Evolutionary conservation across 2,888 invertebrate genomes (phyloP).

Genomic region (Hanleya hanleyi): DNA sequence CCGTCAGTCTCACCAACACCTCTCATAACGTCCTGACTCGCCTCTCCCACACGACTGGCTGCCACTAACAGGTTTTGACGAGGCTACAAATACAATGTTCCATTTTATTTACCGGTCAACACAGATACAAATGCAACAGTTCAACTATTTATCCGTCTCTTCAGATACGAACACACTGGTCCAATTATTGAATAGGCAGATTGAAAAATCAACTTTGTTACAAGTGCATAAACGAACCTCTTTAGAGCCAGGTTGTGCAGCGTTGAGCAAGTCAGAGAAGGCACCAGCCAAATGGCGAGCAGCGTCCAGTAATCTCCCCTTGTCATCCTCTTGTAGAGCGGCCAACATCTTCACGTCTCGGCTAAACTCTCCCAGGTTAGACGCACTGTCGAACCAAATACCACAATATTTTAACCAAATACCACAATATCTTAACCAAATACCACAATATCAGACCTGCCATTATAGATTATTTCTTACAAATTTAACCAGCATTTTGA

Average conservation of each 20-base stretch:
- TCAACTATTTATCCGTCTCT: neutral
- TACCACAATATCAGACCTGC: constrained; percentile 8
- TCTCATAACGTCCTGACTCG: constrained; percentile 92
- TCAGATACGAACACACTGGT: neutral
- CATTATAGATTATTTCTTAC: no score
- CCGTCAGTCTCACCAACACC: constrained; percentile 79
- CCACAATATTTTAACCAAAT: neutral
- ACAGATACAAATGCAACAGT: no score
- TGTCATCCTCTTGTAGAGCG: constrained; percentile 88
- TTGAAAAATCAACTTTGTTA: no score
- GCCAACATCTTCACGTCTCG: constrained; percentile 94
- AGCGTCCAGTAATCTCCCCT: constrained; percentile 90
- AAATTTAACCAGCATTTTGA: no score
- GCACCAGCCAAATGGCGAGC: constrained; percentile 93
- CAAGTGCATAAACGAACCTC: no score
- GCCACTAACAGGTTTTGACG: constrained; percentile 95
- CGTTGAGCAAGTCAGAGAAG: constrained; percentile 91
- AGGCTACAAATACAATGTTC: constrained; percentile 79
- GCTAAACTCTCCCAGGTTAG: constrained; percentile 96
- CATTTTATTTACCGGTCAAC: no score
- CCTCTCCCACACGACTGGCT: constrained; percentile 93
- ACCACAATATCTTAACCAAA: neutral
- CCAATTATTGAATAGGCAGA: neutral
- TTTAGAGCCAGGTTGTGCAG: constrained; percentile 86
- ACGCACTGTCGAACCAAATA: constrained; percentile 78